Conservation (phyloP, 2,797 vertebrate species). For the Megalops cyprinoides region DNA sequence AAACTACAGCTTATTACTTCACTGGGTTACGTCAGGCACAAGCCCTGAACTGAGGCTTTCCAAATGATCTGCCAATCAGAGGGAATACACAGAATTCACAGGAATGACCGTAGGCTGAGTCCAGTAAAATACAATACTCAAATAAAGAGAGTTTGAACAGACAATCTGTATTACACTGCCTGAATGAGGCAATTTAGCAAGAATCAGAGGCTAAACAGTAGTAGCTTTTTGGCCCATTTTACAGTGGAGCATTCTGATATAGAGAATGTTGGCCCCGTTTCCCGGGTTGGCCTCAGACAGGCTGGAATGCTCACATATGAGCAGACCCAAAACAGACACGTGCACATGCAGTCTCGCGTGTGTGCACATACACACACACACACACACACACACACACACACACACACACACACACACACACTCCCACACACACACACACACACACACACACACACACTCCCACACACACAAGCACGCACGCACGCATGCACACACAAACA, state of each 20-base stretch:
- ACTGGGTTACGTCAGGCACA: not conserved
- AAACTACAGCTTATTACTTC: not conserved
- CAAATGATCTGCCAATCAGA: not conserved
- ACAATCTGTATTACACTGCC: not conserved
- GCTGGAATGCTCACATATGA: not conserved
- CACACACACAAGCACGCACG: conserved; percentile 6
- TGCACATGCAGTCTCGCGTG: not conserved
- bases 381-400: not conserved
- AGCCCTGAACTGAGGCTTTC: not conserved
- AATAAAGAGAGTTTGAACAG: not conserved
- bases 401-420: conserved; percentile 2
- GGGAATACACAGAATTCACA: not conserved
- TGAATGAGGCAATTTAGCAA: not conserved
- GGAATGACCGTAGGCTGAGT: not conserved
- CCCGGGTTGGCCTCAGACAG: not conserved
- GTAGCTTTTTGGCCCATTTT: not conserved
- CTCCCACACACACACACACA: conserved; percentile 9
- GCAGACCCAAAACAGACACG: not conserved
- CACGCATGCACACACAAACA: not conserved
- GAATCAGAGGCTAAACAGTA: not conserved
- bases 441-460: not conserved
- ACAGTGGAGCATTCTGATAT: not conserved
- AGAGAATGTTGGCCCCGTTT: not conserved
- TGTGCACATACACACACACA: not conserved
- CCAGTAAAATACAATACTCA: not conserved